A percentile compares a stretch with the other conserved stretches of the same genome.
Conservation (phyloP, 2,888 invertebrate species). For the Tetragonula carbonaria region DNA sequence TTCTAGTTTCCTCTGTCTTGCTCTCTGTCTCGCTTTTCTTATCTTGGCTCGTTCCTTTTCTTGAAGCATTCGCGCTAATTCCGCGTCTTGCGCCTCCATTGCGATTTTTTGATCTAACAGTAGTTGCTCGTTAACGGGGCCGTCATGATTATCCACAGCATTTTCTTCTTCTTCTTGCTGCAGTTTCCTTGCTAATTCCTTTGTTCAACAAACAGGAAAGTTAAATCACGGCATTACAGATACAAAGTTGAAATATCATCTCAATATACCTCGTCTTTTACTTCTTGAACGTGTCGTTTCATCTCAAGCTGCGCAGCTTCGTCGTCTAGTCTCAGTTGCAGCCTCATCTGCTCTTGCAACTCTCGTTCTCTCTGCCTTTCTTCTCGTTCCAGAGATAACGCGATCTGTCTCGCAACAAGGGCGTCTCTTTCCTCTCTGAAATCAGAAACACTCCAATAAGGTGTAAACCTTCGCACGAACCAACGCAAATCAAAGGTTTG, state of each 20-base stretch:
- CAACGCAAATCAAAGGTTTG: not conserved
- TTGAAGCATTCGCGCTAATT: slow-evolving; percentile 90
- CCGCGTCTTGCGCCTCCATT: slow-evolving; percentile 92
- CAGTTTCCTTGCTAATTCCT: slow-evolving; percentile 90
- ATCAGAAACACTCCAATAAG: slow-evolving; percentile 19
- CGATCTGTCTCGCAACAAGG: slow-evolving; percentile 88
- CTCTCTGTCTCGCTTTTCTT: slow-evolving; percentile 89
- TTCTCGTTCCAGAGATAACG: slow-evolving; percentile 87
- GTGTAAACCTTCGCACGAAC: not conserved
- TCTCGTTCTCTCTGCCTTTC: slow-evolving; percentile 85
- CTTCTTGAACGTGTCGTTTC: slow-evolving; percentile 88
- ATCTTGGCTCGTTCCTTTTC: slow-evolving; percentile 90
- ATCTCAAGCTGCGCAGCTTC: slow-evolving; percentile 84
- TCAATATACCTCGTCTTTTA: slow-evolving; percentile 88
- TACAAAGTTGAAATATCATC: not conserved
- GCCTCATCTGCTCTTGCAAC: slow-evolving; percentile 85
- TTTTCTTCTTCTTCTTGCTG: slow-evolving; percentile 90
- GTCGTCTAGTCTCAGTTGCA: slow-evolving; percentile 81
- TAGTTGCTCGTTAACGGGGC: slow-evolving; percentile 77
- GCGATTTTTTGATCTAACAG: slow-evolving; percentile 87
- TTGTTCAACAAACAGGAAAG: slow-evolving; percentile 49
- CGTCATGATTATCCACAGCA: slow-evolving; percentile 85
- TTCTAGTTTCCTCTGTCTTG: slow-evolving; percentile 83
- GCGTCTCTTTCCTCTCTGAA: slow-evolving; percentile 89
- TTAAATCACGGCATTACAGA: not conserved